Evolutionary conservation across 1,140 invertebrate genomes (phyloP), one percentile per base, ranked within the genome.

Genomic region (Zaprionus gabonicus): DNA sequence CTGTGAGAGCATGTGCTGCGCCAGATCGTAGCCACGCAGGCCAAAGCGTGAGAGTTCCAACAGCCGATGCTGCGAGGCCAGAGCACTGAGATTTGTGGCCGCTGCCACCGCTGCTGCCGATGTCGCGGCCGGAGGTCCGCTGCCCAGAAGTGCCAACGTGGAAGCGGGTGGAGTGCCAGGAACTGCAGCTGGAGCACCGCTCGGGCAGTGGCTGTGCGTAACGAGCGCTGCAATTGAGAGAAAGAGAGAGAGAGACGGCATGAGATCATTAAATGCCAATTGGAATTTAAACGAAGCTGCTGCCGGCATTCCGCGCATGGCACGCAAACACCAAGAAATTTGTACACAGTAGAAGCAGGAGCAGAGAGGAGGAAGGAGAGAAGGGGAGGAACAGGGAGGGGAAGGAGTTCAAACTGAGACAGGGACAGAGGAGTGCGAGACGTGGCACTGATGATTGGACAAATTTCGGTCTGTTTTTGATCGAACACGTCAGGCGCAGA

Each of bases 1-100:
- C 84, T 97, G 97, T 7, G 97, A 96, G 17, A 97, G 94, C 92
- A 98, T 96, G 90, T 98, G 97, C 64, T 97, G 95, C 4, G 97
- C 97, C 82, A 98, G 95, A 93, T 98, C 97, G 92, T 98, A 98
- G 71, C 97, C 97, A 69, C 97, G 93, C 23, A 97, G 94, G 3
- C 97, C 97, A 76, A 97, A 96, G 53, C 97, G 95, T 41, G 97
- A 97, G 28, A 98, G 93, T 90, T 98, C 97, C 65, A 98, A 93
- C 7, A 98, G 95, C 59, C 97, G 94, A 91, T 96, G 95, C 83
- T 96, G 95, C 0, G 95, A 95, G 58, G 96, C 95, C 65, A 96
- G 92, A 0, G 95, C 95, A 4, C 95, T 95, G n/a, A 96, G 93
- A 4, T 95, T 96, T 94, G 34, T 94, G 93, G 71, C 93, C 81